Conservation (phyloP, 2,797 vertebrate genomes). For the Salmo trutta region DNA sequence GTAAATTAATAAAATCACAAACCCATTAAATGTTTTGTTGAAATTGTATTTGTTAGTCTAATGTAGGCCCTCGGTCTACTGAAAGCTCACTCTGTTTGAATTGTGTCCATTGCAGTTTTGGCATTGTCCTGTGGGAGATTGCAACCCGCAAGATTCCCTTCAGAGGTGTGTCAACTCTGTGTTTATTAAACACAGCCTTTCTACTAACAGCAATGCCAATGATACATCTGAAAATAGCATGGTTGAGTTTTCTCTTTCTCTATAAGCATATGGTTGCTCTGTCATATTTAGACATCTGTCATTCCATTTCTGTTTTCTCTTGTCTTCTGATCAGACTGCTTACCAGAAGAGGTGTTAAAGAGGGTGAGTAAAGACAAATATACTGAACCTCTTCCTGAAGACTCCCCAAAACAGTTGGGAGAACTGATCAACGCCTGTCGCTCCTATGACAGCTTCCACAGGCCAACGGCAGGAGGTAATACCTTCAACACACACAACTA, state of each 20-base stretch:
- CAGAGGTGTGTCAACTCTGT: slow-evolving; percentile 69
- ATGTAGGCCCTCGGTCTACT: background rate
- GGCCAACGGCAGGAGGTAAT: slow-evolving; percentile 82
- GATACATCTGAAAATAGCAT: background rate
- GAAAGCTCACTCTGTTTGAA: background rate
- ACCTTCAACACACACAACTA: background rate
- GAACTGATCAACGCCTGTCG: slow-evolving; percentile 73
- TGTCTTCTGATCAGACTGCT: slow-evolving; percentile 44
- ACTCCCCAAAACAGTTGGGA: slow-evolving; percentile 72
- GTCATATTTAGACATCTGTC: background rate
- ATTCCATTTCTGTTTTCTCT: background rate
- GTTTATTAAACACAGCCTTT: background rate
- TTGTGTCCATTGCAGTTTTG: slow-evolving; percentile 77
- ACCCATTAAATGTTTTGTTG: background rate
- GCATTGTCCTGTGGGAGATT: slow-evolving; percentile 89
- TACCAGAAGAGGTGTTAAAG: slow-evolving; percentile 52
- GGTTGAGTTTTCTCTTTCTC: background rate
- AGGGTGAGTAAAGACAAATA: slow-evolving; percentile 60
- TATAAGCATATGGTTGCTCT: background rate
- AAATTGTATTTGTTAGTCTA: background rate
- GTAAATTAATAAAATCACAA: background rate
- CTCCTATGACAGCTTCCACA: slow-evolving; percentile 67
- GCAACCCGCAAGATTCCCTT: slow-evolving; percentile 78
- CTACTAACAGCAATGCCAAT: background rate
- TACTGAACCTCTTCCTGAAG: slow-evolving; percentile 68